phyloP scores from a whole-genome alignment of 2,113 vertebrate genomes.

The Gobio gobio region DNA sequence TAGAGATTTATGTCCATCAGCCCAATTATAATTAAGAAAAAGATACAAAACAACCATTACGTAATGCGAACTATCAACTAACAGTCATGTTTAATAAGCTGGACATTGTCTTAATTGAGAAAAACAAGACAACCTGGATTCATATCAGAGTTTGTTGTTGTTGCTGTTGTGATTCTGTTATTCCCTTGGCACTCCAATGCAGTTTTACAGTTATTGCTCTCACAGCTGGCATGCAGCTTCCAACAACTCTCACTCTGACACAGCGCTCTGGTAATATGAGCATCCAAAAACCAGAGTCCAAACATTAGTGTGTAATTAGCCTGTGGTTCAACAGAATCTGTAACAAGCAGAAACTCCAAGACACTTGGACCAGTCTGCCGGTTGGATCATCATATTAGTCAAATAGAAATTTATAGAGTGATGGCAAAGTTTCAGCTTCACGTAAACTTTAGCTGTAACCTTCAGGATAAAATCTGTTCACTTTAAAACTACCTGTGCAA shows the following conservation, averaged over 20 bases:
- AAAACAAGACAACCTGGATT: conserved; percentile 61
- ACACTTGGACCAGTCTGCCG: conserved; percentile 23
- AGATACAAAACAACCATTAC: conserved; percentile 46
- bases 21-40: conserved; percentile 22
- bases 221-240: conserved; percentile 43
- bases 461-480: not conserved
- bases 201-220: conserved; percentile 71
- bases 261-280: conserved; percentile 43
- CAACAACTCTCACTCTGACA: conserved; percentile 52
- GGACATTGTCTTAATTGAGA: conserved; percentile 61
- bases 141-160: conserved; percentile 65
- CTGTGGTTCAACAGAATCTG: conserved; percentile 40
- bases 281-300: conserved; percentile 47
- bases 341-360: conserved; percentile 49
- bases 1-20: not conserved
- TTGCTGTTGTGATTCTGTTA: conserved; percentile 63
- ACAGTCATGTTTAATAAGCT: not conserved
- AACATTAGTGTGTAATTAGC: conserved; percentile 54
- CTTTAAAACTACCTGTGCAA: not conserved
- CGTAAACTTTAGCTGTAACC: not conserved
- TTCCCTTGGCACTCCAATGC: conserved; percentile 65
- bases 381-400: conserved; percentile 25
- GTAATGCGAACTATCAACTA: not conserved
- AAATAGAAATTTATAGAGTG: conserved; percentile 1
- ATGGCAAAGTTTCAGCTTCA: not conserved